These are phyloP conservation scores for Pocillopora damicornis DNA, from an alignment of 64 coral and sea anemone genomes.

Conservation along the genomic window DNA sequence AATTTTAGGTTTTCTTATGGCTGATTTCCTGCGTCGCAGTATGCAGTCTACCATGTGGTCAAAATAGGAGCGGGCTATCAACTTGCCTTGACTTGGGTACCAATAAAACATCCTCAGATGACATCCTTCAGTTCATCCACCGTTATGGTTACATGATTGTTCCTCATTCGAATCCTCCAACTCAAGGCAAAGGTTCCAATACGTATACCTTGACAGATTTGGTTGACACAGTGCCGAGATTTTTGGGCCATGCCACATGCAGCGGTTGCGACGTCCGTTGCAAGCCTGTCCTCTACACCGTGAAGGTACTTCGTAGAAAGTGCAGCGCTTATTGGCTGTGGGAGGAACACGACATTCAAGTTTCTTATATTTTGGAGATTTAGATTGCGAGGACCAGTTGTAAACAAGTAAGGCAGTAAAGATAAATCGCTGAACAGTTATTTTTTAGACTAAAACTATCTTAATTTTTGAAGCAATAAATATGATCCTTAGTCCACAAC, in stretches of 20 bases:
- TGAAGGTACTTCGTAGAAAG: constrained; percentile 5
- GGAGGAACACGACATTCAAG: constrained; percentile 8
- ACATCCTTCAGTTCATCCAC: neutral
- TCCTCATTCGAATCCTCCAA: neutral
- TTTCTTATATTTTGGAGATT: neutral
- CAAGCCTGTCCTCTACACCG: neutral
- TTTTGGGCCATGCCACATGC: neutral
- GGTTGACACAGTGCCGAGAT: neutral
- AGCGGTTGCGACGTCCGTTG: constrained; percentile 4
- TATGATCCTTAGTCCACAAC: too few relatives aligned
- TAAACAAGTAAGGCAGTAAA: too few relatives aligned
- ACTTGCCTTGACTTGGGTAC: neutral
- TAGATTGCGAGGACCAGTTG: neutral
- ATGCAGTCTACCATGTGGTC: too few relatives aligned
- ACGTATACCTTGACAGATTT: neutral
- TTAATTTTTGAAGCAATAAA: too few relatives aligned
- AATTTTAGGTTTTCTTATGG: too few relatives aligned
- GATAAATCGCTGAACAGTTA: neutral
- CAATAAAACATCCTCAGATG: neutral
- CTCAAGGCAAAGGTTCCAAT: neutral
- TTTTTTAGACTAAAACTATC: neutral
- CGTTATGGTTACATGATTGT: constrained; percentile 1
- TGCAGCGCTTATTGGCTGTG: neutral
- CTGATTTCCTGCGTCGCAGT: too few relatives aligned
- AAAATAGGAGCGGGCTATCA: neutral